Conservation (phyloP, 2,888 invertebrate genomes). For the Sphaerophoria rueppellii region DNA sequence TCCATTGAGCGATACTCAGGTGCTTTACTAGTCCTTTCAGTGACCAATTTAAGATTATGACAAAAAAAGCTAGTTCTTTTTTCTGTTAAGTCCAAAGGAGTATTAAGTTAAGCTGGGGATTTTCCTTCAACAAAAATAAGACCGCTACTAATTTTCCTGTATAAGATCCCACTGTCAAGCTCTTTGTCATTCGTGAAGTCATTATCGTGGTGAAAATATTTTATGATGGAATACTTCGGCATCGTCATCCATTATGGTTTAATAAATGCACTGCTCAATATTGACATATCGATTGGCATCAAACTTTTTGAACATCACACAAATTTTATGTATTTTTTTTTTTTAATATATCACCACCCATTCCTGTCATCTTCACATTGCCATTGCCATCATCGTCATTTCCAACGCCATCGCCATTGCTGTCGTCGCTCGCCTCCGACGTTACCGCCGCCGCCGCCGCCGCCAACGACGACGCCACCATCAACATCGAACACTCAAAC, state of each 20-base stretch:
- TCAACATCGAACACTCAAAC: constrained; percentile 6
- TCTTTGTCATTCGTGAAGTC: constrained; percentile 19
- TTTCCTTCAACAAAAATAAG: background rate
- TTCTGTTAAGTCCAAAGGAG: too few species aligned
- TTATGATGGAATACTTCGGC: constrained; percentile 26
- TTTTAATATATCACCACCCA: background rate
- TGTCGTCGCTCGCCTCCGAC: too few species aligned
- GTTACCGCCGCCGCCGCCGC: background rate
- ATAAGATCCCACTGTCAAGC: constrained; percentile 2
- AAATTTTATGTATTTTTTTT: background rate
- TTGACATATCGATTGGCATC: constrained; percentile 55
- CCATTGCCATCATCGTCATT: background rate
- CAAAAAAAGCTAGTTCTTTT: too few species aligned
- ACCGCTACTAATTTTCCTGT: background rate
- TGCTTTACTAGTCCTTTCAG: too few species aligned
- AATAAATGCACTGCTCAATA: constrained; percentile 39
- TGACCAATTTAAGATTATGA: too few species aligned
- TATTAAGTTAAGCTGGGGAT: too few species aligned
- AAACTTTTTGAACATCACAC: constrained; percentile 22
- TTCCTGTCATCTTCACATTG: constrained; percentile 1
- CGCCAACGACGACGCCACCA: background rate
- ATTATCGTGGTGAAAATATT: constrained; percentile 3
- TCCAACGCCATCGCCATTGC: too few species aligned
- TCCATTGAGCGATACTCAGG: too few species aligned
- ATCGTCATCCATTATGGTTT: constrained; percentile 39